Percentiles rank a stretch among this genome's conserved stretches.
phyloP scores from a whole-genome alignment of 2,888 invertebrate genomes.

The Ophonus ardosiacus region DNA sequence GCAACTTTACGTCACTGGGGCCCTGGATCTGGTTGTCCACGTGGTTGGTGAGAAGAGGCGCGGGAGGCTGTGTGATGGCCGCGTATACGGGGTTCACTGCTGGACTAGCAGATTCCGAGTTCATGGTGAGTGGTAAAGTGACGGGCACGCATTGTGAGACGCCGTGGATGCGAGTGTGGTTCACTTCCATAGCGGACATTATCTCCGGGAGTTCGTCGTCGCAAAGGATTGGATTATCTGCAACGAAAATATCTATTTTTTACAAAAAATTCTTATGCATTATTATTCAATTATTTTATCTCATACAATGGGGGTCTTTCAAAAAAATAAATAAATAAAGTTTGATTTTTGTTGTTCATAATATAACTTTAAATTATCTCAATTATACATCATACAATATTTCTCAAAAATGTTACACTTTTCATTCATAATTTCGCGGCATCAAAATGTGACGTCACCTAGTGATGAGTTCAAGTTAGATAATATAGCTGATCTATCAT shows the following conservation, averaged over 20 bases:
- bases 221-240: slow-evolving; percentile 90
- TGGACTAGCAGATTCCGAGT: slow-evolving; percentile 16
- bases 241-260: slow-evolving; percentile 69
- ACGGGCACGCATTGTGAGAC: slow-evolving; percentile 78
- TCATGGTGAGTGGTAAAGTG: background rate
- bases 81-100: slow-evolving; percentile 39
- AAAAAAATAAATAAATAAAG: too few species aligned
- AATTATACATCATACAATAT: too few species aligned
- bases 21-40: slow-evolving; percentile 55
- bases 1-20: background rate
- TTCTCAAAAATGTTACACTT: too few species aligned
- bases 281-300: too few species aligned
- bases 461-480: too few species aligned
- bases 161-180: slow-evolving; percentile 86
- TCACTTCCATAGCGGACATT: slow-evolving; percentile 82
- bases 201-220: slow-evolving; percentile 85
- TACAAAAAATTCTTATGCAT: background rate
- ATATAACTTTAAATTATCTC: too few species aligned
- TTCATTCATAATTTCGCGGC: too few species aligned
- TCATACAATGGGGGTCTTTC: too few species aligned
- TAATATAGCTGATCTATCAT: too few species aligned
- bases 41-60: slow-evolving; percentile 29
- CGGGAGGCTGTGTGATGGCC: slow-evolving; percentile 1
- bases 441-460: too few species aligned
- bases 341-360: too few species aligned